Conservation (phyloP, 2,113 vertebrate genomes). For the Megatriorchis doriae region DNA sequence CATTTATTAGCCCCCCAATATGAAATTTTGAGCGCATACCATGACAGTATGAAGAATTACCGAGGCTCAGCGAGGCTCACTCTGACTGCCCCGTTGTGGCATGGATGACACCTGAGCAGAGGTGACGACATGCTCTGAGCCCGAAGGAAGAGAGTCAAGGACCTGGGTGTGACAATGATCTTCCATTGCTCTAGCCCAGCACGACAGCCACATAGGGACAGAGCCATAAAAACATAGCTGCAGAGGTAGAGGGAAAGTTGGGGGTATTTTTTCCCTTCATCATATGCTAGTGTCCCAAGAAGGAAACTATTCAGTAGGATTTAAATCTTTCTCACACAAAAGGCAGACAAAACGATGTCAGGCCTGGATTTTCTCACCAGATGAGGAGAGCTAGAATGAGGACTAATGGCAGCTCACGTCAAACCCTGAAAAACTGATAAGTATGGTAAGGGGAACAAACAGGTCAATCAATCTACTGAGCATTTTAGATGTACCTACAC, state of each 20-base stretch:
- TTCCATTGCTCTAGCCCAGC: not conserved
- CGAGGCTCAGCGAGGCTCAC: not conserved
- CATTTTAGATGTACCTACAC: not conserved
- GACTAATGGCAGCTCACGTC: not conserved
- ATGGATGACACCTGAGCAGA: not conserved
- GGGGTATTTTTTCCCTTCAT: not conserved
- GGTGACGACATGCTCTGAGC: not conserved
- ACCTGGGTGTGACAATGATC: not conserved
- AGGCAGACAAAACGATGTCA: not conserved
- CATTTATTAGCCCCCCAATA: not conserved
- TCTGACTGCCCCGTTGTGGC: not conserved
- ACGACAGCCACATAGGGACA: not conserved
- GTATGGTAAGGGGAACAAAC: not conserved
- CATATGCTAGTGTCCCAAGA: not conserved
- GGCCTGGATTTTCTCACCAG: not conserved
- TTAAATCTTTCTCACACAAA: not conserved
- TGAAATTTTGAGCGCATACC: not conserved
- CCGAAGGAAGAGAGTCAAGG: not conserved
- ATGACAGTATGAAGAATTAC: not conserved
- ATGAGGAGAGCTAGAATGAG: not conserved
- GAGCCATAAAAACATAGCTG: not conserved
- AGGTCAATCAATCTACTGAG: not conserved
- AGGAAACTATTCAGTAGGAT: not conserved
- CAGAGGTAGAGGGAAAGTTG: not conserved
- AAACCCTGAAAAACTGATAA: not conserved